These are phyloP conservation scores for Julus scandinavius DNA, from an alignment of 2,888 invertebrate genomes.

Conservation along the genomic window DNA sequence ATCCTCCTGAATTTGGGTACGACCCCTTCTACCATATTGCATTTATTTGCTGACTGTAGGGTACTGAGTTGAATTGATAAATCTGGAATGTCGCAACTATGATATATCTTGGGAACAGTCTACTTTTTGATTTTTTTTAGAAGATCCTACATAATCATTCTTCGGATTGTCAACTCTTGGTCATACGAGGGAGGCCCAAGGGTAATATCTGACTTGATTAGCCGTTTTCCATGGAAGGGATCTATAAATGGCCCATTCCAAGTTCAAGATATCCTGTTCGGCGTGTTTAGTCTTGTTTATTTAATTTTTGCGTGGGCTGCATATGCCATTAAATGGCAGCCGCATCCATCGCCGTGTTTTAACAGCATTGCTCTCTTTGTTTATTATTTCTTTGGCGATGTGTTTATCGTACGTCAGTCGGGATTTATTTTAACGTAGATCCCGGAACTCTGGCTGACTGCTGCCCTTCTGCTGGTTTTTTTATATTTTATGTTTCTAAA, in stretches of 20 bases:
- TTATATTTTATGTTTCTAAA: background rate
- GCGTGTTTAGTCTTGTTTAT: background rate
- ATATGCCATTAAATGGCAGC: slow-evolving; percentile 8
- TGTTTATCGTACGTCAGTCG: slow-evolving; percentile 42
- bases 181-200: too few species aligned
- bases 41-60: too few species aligned
- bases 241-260: background rate
- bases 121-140: too few species aligned
- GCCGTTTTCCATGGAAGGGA: background rate
- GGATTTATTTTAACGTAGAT: slow-evolving; percentile 39
- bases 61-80: too few species aligned
- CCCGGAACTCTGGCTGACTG: slow-evolving; percentile 17
- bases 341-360: background rate
- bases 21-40: too few species aligned
- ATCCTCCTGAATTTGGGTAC: too few species aligned
- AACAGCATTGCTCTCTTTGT: slow-evolving; percentile 8
- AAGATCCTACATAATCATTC: too few species aligned
- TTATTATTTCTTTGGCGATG: slow-evolving; percentile 29
- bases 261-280: slow-evolving; percentile 32
- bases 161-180: too few species aligned
- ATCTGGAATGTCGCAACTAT: too few species aligned
- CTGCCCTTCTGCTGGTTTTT: background rate
- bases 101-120: too few species aligned
- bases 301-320: slow-evolving; percentile 31
- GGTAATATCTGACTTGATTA: too few species aligned